Evolutionary conservation across 2,888 invertebrate species (phyloP).

Genomic region (Argyra leucocephala): DNA sequence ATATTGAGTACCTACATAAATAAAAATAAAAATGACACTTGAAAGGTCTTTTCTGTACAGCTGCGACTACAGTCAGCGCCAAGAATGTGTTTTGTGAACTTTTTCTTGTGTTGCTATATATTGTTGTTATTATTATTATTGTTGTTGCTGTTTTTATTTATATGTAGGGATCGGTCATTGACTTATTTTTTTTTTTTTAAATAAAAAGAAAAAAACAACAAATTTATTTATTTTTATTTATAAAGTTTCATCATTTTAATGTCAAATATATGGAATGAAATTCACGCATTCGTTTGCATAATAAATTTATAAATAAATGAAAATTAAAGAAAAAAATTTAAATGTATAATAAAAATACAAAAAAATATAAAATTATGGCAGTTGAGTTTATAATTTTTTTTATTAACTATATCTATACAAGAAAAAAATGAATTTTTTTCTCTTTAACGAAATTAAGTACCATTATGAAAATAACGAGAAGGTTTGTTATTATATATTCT

Average conservation of each 20-base stretch:
- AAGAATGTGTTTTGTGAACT: background rate
- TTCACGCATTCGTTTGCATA: conserved; percentile 6
- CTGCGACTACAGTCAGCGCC: background rate
- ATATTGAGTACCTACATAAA: too few relatives aligned
- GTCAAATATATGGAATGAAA: conserved; percentile 1
- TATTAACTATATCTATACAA: too few relatives aligned
- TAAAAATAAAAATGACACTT: too few relatives aligned
- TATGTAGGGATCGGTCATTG: conserved; percentile 2
- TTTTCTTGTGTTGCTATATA: background rate
- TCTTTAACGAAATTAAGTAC: too few relatives aligned
- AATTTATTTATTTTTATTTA: background rate
- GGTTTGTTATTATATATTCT: too few relatives aligned
- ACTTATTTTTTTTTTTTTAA: background rate
- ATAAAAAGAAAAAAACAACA: background rate
- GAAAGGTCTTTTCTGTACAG: too few relatives aligned
- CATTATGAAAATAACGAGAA: too few relatives aligned
- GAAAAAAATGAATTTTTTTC: too few relatives aligned
- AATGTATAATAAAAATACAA: background rate
- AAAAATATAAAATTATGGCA: too few relatives aligned
- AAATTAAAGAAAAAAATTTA: background rate
- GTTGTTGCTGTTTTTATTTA: background rate
- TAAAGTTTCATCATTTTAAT: conserved; percentile 6
- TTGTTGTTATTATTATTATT: background rate
- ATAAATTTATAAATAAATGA: background rate
- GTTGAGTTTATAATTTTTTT: too few relatives aligned